Percentiles rank a stretch among this genome's conserved stretches.
These are phyloP conservation scores for Neofelis nebulosa DNA, from an alignment of 2,113 vertebrate genomes.

Conservation along the genomic window DNA sequence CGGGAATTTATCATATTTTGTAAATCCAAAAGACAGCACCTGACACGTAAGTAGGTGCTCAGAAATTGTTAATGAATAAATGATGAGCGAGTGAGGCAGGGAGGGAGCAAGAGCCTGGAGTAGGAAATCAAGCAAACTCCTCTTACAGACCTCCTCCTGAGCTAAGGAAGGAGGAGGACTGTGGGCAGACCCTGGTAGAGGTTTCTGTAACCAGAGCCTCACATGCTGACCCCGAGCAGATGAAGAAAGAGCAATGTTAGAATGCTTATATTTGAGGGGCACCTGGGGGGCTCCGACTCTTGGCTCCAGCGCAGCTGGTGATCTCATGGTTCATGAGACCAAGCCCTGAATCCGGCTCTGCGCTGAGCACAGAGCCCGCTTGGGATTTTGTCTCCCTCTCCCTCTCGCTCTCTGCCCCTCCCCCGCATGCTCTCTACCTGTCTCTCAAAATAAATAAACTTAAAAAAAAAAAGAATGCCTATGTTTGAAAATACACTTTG, in stretches of 20 bases:
- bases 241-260: background rate
- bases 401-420: too few species aligned
- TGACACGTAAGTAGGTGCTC: background rate
- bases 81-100: background rate
- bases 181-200: background rate
- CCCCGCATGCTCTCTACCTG: too few species aligned
- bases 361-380: too few species aligned
- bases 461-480: too few species aligned
- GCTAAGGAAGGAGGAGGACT: background rate
- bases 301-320: too few species aligned
- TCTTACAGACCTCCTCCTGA: background rate
- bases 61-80: background rate
- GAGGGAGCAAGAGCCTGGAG: background rate
- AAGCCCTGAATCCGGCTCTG: too few species aligned
- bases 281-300: too few species aligned
- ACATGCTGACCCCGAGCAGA: background rate
- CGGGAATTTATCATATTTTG: background rate
- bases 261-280: background rate
- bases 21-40: background rate
- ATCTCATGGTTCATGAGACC: too few species aligned
- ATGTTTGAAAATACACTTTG: background rate
- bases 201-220: background rate
- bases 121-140: background rate
- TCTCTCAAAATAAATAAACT: too few species aligned
- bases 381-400: too few species aligned